Evolutionary conservation across 2,888 invertebrate genomes (phyloP), one percentile per base, ranked within the genome.

Genomic region (Eremobia ochroleuca): DNA sequence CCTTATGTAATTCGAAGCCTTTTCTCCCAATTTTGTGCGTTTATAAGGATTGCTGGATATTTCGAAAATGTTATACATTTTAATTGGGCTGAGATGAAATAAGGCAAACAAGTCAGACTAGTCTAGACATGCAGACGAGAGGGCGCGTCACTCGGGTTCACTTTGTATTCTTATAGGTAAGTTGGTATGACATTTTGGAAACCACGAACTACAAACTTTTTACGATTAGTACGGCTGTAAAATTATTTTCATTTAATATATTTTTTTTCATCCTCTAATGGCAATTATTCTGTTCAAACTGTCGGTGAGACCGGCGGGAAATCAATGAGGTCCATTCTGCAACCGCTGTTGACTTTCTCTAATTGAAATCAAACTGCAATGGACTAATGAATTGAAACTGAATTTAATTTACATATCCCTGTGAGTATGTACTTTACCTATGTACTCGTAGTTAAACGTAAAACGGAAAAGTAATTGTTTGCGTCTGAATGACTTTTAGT

Each of bases 321-420:
- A 94, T 92, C 91, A 92, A 85, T 88, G 93, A 93, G 89, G 90
- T 91, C 89, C 92, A 89, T 91, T 90, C 90, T 79, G 86, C 86
- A 85, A 88, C 83, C 89, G 79, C 87, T 95, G 91, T 95, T 95
- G 94, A 94, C 93, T 93, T 91, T 92, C 92, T 91, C 94, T 95
- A 94, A 95, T 95, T 94, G 93, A 94, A 95, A 93, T 93, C 93
- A 93, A 93, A 94, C 92, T 94, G 93, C 94, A 93, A 78, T 86
- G 85, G 88, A 91, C 91, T 93, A 92, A 92, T 94, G 90, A 93
- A 93, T 93, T 88, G 89, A 87, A 89, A 81, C 85, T 85, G 85
- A 87, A 87, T 90, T 89, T 85, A 88, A 90, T 90, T 81, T 75
- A 75, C 88, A 81, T 86, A 80, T 73, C 81, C 73, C 73, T 69